Conservation (phyloP, 2,888 invertebrate genomes). For the Myathropa florea region DNA sequence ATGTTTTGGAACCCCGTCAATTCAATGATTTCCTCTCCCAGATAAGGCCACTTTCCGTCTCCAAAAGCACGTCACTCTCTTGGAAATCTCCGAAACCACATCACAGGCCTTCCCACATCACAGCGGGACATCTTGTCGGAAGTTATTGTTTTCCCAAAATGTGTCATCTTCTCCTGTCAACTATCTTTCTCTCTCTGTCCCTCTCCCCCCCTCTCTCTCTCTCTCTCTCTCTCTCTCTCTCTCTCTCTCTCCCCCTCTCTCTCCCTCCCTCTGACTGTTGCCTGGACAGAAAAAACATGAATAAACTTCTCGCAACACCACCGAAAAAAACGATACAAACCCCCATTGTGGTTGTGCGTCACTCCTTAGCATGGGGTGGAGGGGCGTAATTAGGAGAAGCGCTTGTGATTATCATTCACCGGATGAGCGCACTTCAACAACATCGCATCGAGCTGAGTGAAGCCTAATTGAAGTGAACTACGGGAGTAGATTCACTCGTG, state of each 20-base stretch:
- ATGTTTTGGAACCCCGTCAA: too few species aligned
- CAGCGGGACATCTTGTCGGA: not conserved
- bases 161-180: not conserved
- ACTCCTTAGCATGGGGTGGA: not conserved
- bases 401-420: not conserved
- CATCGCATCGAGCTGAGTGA: not conserved
- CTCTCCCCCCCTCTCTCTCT: not conserved
- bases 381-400: not conserved
- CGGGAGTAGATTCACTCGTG: not conserved
- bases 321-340: not conserved
- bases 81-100: too few species aligned
- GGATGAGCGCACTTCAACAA: not conserved
- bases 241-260: too few species aligned
- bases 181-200: not conserved
- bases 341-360: not conserved
- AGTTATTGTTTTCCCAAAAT: not conserved
- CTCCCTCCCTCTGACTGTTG: not conserved
- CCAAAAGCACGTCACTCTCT: too few species aligned
- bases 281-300: too few species aligned
- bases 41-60: too few species aligned
- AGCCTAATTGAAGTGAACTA: constrained; percentile 8
- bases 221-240: not conserved
- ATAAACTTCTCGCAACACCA: too few species aligned
- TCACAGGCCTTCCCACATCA: too few species aligned
- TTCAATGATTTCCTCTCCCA: too few species aligned